Evolutionary conservation across 2,797 vertebrate species (phyloP).

Genomic region (Sarcophilus harrisii): DNA sequence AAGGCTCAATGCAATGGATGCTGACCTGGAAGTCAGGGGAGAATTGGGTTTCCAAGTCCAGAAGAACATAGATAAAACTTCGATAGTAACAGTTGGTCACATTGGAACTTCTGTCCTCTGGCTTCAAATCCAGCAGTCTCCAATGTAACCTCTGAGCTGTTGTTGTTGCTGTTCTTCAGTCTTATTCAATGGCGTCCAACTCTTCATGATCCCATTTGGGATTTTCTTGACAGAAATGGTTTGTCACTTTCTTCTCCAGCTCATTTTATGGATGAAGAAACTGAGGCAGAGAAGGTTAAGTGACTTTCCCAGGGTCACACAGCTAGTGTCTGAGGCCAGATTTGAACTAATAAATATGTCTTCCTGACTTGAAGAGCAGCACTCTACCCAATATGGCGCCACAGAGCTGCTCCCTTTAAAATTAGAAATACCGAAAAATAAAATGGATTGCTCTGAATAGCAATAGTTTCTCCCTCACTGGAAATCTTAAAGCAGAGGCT

Average conservation of each 20-base stretch:
- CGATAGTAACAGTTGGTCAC: background rate
- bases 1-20: background rate
- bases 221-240: background rate
- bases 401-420: background rate
- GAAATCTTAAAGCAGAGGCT: background rate
- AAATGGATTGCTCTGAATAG: background rate
- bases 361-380: background rate
- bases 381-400: background rate
- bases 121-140: background rate
- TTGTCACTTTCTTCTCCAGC: background rate
- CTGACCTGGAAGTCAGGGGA: background rate
- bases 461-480: background rate
- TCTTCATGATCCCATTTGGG: background rate
- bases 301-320: background rate
- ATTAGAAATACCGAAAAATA: background rate
- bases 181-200: background rate
- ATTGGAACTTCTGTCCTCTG: background rate
- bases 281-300: background rate
- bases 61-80: background rate
- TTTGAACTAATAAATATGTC: too few relatives aligned
- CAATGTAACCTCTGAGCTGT: background rate
- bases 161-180: too few relatives aligned
- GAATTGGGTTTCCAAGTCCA: background rate
- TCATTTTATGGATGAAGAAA: background rate
- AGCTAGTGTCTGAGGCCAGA: background rate